Percentiles rank a stretch among this genome's conserved stretches.
Evolutionary conservation across 2,797 vertebrate genomes (phyloP).

Genomic region (Catostomus latipinnis): DNA sequence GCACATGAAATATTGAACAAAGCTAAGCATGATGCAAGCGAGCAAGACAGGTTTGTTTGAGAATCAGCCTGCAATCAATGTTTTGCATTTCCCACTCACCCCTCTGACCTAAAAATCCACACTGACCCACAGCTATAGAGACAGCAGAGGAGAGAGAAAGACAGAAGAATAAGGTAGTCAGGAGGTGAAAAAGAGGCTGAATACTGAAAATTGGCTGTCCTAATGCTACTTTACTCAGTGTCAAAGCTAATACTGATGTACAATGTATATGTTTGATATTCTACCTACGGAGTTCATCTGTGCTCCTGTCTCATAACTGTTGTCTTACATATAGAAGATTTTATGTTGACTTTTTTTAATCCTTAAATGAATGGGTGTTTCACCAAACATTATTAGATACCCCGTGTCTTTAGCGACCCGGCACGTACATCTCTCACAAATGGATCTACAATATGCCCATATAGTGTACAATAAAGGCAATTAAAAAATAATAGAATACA

Average conservation of each 20-base stretch:
- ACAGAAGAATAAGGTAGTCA: neutral
- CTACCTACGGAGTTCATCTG: no score
- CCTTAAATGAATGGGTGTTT: no score
- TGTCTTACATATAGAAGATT: no score
- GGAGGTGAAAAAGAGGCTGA: neutral
- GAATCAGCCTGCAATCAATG: neutral
- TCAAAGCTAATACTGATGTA: neutral
- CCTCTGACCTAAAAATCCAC: conserved; percentile 51
- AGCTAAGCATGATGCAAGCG: conserved; percentile 6
- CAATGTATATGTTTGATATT: neutral
- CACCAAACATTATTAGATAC: no score
- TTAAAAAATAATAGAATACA: no score
- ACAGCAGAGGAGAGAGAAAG: conserved; percentile 26
- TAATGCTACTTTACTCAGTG: neutral
- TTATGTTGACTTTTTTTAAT: no score
- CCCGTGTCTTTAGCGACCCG: no score
- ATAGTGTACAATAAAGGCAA: no score
- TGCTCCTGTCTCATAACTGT: no score
- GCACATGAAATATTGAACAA: neutral
- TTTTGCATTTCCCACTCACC: conserved; percentile 52
- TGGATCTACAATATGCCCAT: no score
- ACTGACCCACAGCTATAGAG: conserved; percentile 52
- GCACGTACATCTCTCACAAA: no score
- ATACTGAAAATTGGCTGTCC: no score
- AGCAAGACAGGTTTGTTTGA: conserved; percentile 6